Evolutionary conservation across 1,140 invertebrate genomes (phyloP).

Genomic region (Megalopta genalis): DNA sequence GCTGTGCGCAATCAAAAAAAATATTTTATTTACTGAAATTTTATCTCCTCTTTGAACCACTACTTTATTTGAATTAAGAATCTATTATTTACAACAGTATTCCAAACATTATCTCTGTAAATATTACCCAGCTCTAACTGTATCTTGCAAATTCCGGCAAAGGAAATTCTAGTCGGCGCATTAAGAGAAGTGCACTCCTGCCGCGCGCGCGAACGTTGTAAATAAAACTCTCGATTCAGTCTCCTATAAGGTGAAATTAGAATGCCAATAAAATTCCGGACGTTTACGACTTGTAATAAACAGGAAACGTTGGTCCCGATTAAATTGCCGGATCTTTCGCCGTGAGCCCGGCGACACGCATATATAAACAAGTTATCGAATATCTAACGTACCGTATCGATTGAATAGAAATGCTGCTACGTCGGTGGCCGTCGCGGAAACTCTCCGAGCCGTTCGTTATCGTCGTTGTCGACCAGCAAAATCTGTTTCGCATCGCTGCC

Average conservation of each 20-base stretch:
- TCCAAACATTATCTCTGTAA: too few species aligned
- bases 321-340: background rate
- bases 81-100: too few species aligned
- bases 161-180: too few species aligned
- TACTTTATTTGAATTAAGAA: too few species aligned
- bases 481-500: background rate
- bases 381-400: background rate
- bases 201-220: background rate
- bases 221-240: background rate
- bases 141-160: too few species aligned
- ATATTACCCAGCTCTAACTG: too few species aligned
- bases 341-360: background rate
- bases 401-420: background rate
- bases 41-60: too few species aligned
- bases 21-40: too few species aligned
- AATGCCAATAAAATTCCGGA: slow-evolving; percentile 1
- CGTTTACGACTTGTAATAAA: background rate
- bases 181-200: background rate
- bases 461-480: background rate
- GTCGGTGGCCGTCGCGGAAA: background rate
- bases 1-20: too few species aligned
- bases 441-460: background rate
- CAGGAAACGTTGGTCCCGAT: background rate
- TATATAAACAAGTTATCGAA: background rate
- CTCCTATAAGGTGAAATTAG: background rate